A percentile compares a stretch with the other conserved stretches of the same genome.
These are phyloP conservation scores for Megalopta genalis DNA, from an alignment of 1,140 invertebrate genomes.

Conservation along the genomic window DNA sequence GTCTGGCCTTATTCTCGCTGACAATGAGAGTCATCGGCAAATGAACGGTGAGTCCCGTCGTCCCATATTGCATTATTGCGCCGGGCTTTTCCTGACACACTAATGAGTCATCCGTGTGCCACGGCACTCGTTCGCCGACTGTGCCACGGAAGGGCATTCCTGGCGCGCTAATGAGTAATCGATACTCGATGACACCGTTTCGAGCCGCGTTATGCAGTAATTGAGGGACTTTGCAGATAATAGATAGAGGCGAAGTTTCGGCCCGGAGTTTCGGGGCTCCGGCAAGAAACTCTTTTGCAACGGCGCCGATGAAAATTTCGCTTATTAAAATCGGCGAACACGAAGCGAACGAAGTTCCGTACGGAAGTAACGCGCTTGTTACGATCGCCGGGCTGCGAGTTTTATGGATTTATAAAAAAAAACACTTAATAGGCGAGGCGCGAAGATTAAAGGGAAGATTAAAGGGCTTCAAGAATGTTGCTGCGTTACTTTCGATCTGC, in stretches of 20 bases:
- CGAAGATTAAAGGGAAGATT: no score
- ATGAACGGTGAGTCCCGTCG: not conserved
- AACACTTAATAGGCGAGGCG: no score
- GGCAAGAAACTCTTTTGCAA: not conserved
- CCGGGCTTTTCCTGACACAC: not conserved
- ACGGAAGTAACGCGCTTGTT: not conserved
- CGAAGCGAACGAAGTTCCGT: not conserved
- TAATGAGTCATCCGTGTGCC: not conserved
- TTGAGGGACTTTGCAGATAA: constrained; percentile 3
- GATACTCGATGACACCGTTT: constrained; percentile 2
- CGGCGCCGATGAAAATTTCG: not conserved
- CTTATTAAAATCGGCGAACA: not conserved
- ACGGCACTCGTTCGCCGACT: not conserved
- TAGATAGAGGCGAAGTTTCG: constrained; percentile 1
- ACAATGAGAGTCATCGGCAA: not conserved
- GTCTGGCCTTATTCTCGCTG: not conserved
- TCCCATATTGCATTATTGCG: not conserved
- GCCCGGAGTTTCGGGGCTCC: not conserved
- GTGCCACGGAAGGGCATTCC: not conserved
- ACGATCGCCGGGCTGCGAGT: no score
- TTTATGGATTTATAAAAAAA: no score
- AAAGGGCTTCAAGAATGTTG: no score
- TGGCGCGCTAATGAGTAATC: not conserved
- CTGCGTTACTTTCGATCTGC: no score
- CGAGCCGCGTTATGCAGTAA: not conserved